Evolutionary conservation across 2,888 invertebrate species (phyloP), one percentile per base, ranked within the genome.

Genomic region (Acrocera orbiculus): DNA sequence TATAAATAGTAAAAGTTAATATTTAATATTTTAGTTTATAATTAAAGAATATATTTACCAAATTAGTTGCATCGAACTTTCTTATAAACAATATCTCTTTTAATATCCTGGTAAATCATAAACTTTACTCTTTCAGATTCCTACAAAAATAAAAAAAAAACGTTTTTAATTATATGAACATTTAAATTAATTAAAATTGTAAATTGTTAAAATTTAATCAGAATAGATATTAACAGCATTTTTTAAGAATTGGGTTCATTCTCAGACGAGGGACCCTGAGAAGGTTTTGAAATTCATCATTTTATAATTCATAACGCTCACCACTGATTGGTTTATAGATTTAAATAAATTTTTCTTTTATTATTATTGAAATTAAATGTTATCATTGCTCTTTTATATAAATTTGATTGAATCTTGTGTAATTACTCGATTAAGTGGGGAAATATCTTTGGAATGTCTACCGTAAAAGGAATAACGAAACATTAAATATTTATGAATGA

Each of bases 201-300:
- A 22, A 19, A 19, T 8, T 4, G 15, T 22, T 4, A 22, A 3
- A 15, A 8, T 22, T 8, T n/a, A 14, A 22, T 20, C 7, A 13
- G 11, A 33, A 27, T 27, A 33, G 33, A 26, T 17, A 29, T 35
- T 34, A 19, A 34, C 41, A 39, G 40, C 44, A 44, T 34, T 32
- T 40, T 31, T 17, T 39, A 10, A 28, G 38, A 23, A 25, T 25
- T 36, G 38, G 44, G 45, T 44, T 45, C 44, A 36, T 30, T 40
- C 40, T 44, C 45, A 45, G 45, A 29, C 42, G 45, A 45, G 45
- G 44, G 45, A 45, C 38, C 45, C 45, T 45, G 41, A 40, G 22
- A 19, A 39, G 38, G 30, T 35, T 20, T 29, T 20, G 10, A 19
- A 15, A n/a, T 4, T 46, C 49, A 50, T 49, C 49, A 49, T 39